A percentile compares a stretch with the other conserved stretches of the same genome.
These are phyloP conservation scores for Exephanes ischioxanthus DNA, from an alignment of 2,888 invertebrate genomes.

Conservation along the genomic window DNA sequence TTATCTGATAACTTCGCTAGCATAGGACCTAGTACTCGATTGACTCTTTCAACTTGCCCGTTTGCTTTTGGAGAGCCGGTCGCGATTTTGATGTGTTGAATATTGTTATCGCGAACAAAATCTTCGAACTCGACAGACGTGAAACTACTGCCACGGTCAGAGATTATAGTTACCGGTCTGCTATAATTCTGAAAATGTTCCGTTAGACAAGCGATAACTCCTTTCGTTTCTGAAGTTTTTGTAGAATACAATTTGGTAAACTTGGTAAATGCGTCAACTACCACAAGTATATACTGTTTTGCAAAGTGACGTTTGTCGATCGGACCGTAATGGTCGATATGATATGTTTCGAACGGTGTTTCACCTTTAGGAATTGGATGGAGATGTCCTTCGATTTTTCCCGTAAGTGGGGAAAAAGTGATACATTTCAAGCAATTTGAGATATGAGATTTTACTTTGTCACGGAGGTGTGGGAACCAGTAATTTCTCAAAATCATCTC, in stretches of 20 bases:
- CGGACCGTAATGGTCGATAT: slow-evolving; percentile 66
- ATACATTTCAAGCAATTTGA: slow-evolving; percentile 68
- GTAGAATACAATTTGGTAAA: slow-evolving; percentile 71
- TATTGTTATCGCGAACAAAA: slow-evolving; percentile 65
- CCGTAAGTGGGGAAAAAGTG: slow-evolving; percentile 45
- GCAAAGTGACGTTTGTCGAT: slow-evolving; percentile 72
- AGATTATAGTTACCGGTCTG: slow-evolving; percentile 68
- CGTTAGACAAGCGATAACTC: slow-evolving; percentile 66
- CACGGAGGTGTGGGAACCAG: slow-evolving; percentile 59
- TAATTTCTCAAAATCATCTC: slow-evolving; percentile 56
- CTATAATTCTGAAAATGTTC: slow-evolving; percentile 71
- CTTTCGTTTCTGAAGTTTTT: slow-evolving; percentile 62
- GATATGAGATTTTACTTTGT: slow-evolving; percentile 45
- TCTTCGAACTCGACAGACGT: slow-evolving; percentile 72
- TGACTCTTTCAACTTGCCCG: slow-evolving; percentile 74
- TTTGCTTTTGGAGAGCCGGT: slow-evolving; percentile 75
- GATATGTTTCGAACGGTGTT: slow-evolving; percentile 58
- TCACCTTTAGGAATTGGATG: slow-evolving; percentile 67
- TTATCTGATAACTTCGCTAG: slow-evolving; percentile 21
- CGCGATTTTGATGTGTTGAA: slow-evolving; percentile 72
- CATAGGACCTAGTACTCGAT: slow-evolving; percentile 65
- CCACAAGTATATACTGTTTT: slow-evolving; percentile 74
- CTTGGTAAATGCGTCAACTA: slow-evolving; percentile 75
- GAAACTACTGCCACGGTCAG: slow-evolving; percentile 76
- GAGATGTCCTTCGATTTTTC: slow-evolving; percentile 63